phyloP scores from a whole-genome alignment of 2,797 vertebrate genomes.

The Cirrhinus mrigala region DNA sequence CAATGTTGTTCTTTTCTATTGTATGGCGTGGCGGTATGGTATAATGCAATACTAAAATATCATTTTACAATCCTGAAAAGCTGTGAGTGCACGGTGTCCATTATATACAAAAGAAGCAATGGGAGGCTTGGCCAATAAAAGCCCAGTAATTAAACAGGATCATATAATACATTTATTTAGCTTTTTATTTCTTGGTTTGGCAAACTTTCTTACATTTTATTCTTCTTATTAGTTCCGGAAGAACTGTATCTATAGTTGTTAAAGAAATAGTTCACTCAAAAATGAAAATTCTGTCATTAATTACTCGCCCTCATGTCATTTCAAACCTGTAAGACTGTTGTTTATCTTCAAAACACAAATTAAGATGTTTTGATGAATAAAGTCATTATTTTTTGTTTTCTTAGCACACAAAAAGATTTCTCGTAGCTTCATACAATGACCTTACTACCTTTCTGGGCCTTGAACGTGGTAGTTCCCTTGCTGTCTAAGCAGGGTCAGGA shows the following conservation, averaged over 20 bases:
- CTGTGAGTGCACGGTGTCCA: neutral
- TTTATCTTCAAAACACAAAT: too few species aligned
- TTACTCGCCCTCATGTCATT: too few species aligned
- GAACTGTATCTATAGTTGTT: neutral
- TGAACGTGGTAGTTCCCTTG: too few species aligned
- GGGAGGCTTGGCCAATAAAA: neutral
- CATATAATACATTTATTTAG: neutral
- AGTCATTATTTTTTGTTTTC: too few species aligned
- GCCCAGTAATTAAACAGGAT: neutral
- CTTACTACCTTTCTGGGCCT: too few species aligned
- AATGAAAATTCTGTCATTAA: too few species aligned
- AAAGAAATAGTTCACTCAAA: too few species aligned
- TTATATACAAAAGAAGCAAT: neutral
- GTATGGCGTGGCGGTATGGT: neutral
- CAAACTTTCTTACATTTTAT: neutral
- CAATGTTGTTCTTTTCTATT: neutral
- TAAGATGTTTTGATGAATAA: too few species aligned
- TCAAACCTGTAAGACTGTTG: too few species aligned
- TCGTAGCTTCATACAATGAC: too few species aligned
- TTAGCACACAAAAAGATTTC: too few species aligned
- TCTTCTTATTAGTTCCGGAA: neutral
- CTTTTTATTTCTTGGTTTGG: neutral
- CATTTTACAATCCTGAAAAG: neutral
- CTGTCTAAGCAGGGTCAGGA: too few species aligned
- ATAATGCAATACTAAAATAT: slow-evolving; percentile 15